Conservation (phyloP, 2,888 invertebrate species). For the Dastarcus helophoroides region DNA sequence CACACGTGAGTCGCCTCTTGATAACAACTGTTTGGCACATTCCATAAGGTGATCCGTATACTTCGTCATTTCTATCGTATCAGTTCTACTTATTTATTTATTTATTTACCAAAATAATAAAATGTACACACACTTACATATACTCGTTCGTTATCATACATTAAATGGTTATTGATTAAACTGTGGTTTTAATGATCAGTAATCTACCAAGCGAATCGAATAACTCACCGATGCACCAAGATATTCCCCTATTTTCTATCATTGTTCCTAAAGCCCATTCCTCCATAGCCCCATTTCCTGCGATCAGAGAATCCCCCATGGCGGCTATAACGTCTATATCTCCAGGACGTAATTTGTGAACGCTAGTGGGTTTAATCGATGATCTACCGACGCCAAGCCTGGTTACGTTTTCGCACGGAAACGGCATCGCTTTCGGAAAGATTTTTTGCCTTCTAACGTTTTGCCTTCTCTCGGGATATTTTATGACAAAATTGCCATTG, state of each 20-base stretch:
- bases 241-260: constrained; percentile 62
- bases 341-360: constrained; percentile 56
- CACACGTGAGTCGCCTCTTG: too few species aligned
- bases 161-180: too few species aligned
- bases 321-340: constrained; percentile 61
- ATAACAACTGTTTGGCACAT: too few species aligned
- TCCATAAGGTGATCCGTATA: too few species aligned
- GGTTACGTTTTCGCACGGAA: constrained; percentile 45
- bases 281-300: constrained; percentile 61
- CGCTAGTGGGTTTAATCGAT: constrained; percentile 44
- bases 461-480: constrained; percentile 36
- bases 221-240: constrained; percentile 55
- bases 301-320: constrained; percentile 60
- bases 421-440: constrained; percentile 41
- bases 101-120: too few species aligned
- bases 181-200: too few species aligned
- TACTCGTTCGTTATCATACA: too few species aligned
- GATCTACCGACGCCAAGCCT: constrained; percentile 29
- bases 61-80: too few species aligned
- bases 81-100: too few species aligned
- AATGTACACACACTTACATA: too few species aligned
- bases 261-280: constrained; percentile 62
- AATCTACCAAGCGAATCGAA: too few species aligned
- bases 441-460: constrained; percentile 43
- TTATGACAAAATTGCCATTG: constrained; percentile 9